A percentile compares a stretch with the other conserved stretches of the same genome.
These are phyloP conservation scores for Leptarthrus brevirostris DNA, from an alignment of 2,888 invertebrate genomes.

Conservation along the genomic window DNA sequence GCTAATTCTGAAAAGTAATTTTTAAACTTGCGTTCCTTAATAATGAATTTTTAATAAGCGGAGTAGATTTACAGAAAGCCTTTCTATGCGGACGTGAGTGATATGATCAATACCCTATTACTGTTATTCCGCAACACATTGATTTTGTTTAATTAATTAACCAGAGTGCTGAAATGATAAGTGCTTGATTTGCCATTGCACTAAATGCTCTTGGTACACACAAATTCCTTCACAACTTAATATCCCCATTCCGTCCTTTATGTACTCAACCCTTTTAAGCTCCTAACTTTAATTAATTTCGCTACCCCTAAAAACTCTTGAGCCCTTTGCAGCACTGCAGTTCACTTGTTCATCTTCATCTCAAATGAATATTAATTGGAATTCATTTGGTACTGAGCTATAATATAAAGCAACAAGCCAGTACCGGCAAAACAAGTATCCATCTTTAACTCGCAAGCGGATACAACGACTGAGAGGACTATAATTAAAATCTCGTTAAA, in stretches of 20 bases:
- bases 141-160: too few relatives aligned
- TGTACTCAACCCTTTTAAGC: neutral
- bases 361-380: slow-evolving; percentile 52
- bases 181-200: too few relatives aligned
- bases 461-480: neutral
- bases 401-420: neutral
- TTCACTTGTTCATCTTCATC: neutral
- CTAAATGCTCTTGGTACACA: too few relatives aligned
- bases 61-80: too few relatives aligned
- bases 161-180: too few relatives aligned
- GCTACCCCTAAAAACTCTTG: neutral
- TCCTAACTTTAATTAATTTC: slow-evolving; percentile 13
- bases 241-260: neutral
- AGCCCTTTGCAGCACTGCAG: neutral
- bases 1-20: too few relatives aligned
- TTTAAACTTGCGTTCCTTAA: too few relatives aligned
- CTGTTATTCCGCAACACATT: too few relatives aligned
- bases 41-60: too few relatives aligned
- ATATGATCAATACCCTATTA: too few relatives aligned
- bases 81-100: too few relatives aligned
- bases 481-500: slow-evolving; percentile 37
- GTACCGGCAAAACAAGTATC: neutral
- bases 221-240: neutral
- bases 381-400: slow-evolving; percentile 44
- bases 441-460: neutral